Evolutionary conservation across 2,888 invertebrate species (phyloP), one percentile per base, ranked within the genome.

Genomic region (Eulithis prunata): DNA sequence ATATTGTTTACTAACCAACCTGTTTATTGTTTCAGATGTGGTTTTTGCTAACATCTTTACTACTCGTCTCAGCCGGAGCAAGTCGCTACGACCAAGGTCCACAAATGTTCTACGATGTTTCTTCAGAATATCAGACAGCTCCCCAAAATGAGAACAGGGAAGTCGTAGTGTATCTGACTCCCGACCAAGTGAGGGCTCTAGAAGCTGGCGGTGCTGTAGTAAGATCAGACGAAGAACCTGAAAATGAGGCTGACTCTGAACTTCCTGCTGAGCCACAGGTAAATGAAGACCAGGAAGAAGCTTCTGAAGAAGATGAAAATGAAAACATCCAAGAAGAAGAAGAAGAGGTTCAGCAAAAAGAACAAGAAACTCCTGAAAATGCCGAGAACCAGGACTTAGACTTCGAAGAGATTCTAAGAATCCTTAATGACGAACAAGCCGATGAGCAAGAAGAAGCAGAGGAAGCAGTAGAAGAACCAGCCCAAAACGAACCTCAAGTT

Each of bases 121-220:
- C 78, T 13, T 51, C 72, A 36, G 65, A 73, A 13, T 57, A 75
- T 41, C 59, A 69, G 43, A 46, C 64, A 64, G 57, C 76, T 57
- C 68, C 68, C 28, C 69, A 72, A 51, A 72, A 78, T 64, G 81
- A 80, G 63, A 81, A 78, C 51, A 87, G 84, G 74, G 90, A 91
- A 74, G 78, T 88, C 43, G 79, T 90, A 36, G 71, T 91, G 28
- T 90, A 87, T 64, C 74, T 91, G 41, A 91, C 91, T 58, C 86
- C 88, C 3, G 82, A 79, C 13, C 89, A 91, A 76, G 89, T 89
- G 49, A 80, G 76, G 60, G 78, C 81, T 36, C 78, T 89, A 45
- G 81, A 89, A 77, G 77, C 80, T 49, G 84, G 73, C 11, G 83
- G 83, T 10, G 81, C 79, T 60, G 68, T 77, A 28, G 77, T 83